Percentiles rank a stretch among this genome's conserved stretches.
Evolutionary conservation across 2,113 vertebrate species (phyloP).

Genomic region (Atherinomorus stipes): DNA sequence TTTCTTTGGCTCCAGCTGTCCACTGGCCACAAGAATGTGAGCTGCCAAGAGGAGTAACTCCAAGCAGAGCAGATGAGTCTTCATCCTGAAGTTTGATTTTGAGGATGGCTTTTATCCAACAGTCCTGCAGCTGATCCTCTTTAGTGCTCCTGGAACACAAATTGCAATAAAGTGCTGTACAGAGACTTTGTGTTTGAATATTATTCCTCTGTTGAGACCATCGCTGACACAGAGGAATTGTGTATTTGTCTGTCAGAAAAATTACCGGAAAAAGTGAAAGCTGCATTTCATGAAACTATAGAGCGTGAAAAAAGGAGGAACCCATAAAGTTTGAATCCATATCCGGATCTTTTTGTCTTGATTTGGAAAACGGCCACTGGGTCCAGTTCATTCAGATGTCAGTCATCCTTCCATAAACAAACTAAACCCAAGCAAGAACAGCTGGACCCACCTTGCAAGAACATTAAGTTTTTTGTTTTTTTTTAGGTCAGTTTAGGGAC

Average conservation of each 20-base stretch:
- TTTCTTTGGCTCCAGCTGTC: conserved; percentile 63
- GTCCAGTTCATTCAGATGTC: not conserved
- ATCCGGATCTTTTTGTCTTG: not conserved
- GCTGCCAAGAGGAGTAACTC: conserved; percentile 55
- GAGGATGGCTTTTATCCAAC: conserved; percentile 32
- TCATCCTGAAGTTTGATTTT: conserved; percentile 58
- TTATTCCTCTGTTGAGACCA: not conserved
- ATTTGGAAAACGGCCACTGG: not conserved
- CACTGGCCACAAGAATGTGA: conserved; percentile 48
- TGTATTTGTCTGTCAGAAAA: not conserved
- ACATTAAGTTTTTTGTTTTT: too few relatives aligned
- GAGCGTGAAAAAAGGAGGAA: not conserved
- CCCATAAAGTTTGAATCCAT: not conserved
- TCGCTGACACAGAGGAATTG: too few relatives aligned
- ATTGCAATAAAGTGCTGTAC: conserved; percentile 2
- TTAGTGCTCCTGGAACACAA: conserved; percentile 44
- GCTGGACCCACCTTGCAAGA: not conserved
- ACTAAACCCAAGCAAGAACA: not conserved
- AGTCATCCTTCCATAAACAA: not conserved
- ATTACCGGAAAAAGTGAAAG: not conserved
- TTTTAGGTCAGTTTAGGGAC: not conserved
- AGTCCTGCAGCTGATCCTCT: conserved; percentile 14
- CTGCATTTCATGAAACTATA: not conserved
- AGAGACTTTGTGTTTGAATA: not conserved
- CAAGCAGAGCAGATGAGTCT: conserved; percentile 47